Evolutionary conservation across 2,797 vertebrate species (phyloP).

Genomic region (Tenualosa thibaudeaui): DNA sequence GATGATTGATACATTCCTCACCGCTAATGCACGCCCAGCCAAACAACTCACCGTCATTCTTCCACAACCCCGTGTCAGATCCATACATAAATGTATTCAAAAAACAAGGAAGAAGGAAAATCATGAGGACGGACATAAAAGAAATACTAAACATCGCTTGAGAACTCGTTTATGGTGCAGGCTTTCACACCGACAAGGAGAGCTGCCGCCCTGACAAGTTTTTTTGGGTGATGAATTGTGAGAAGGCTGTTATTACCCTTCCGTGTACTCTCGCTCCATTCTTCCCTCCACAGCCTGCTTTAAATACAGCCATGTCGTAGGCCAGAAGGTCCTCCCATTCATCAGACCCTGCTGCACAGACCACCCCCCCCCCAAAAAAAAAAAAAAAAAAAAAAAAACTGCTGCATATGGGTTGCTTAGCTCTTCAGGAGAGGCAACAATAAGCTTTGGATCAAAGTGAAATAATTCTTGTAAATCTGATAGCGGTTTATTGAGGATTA

Average conservation of each 20-base stretch:
- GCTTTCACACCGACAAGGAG: not conserved
- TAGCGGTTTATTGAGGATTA: not conserved
- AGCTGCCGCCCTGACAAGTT: slow-evolving; percentile 10
- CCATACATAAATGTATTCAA: not conserved
- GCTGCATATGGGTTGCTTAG: too few relatives aligned
- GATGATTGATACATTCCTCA: slow-evolving; percentile 36
- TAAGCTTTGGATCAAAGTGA: not conserved
- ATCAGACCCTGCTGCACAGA: slow-evolving; percentile 51
- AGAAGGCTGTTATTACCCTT: not conserved
- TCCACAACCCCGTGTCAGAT: not conserved
- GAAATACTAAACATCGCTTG: not conserved
- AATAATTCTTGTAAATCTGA: not conserved
- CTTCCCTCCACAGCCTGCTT: slow-evolving; percentile 42
- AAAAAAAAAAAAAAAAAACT: too few relatives aligned
- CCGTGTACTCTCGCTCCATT: not conserved
- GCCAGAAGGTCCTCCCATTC: slow-evolving; percentile 65
- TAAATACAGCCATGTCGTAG: slow-evolving; percentile 47
- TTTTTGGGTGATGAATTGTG: not conserved
- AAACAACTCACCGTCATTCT: slow-evolving; percentile 22
- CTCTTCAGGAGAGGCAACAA: not conserved
- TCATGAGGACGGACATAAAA: not conserved
- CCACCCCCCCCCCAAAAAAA: too few relatives aligned
- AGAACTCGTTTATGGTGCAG: not conserved
- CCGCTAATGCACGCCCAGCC: not conserved
- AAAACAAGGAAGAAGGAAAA: not conserved